Conservation (phyloP, 2,797 vertebrate genomes). For the Sparidentex hasta region DNA sequence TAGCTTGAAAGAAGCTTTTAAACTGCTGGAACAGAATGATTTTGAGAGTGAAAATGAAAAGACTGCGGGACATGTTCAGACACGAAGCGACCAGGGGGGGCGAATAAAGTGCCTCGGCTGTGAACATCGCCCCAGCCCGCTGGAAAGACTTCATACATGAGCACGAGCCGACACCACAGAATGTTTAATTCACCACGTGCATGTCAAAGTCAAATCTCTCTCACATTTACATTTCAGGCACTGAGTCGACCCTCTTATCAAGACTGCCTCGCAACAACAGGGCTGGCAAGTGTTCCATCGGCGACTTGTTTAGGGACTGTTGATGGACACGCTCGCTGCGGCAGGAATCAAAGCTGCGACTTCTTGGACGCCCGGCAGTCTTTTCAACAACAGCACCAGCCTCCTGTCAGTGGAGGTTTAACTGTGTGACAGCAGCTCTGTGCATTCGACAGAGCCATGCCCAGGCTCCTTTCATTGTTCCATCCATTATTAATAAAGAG, state of each 20-base stretch:
- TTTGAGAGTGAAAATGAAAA: slow-evolving; percentile 14
- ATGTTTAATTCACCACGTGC: slow-evolving; percentile 15
- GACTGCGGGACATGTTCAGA: not conserved
- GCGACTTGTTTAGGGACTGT: not conserved
- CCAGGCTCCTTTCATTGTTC: slow-evolving; percentile 60
- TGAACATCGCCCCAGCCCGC: not conserved
- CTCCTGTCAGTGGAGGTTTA: slow-evolving; percentile 62
- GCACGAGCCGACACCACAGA: slow-evolving; percentile 15
- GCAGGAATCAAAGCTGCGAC: slow-evolving; percentile 48
- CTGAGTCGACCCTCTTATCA: slow-evolving; percentile 27
- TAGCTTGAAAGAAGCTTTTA: not conserved
- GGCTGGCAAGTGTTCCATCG: slow-evolving; percentile 28
- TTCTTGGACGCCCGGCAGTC: slow-evolving; percentile 14
- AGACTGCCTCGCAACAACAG: slow-evolving; percentile 17
- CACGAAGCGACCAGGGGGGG: not conserved
- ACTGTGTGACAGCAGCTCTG: slow-evolving; percentile 59
- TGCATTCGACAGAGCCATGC: slow-evolving; percentile 35
- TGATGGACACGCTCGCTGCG: slow-evolving; percentile 45
- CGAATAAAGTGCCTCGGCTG: not conserved
- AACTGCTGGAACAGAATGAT: slow-evolving; percentile 25
- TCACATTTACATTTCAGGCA: slow-evolving; percentile 51
- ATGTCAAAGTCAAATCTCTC: slow-evolving; percentile 2
- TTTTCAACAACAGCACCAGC: slow-evolving; percentile 44
- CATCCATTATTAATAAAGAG: slow-evolving; percentile 71
- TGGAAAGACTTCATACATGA: slow-evolving; percentile 2